Evolutionary conservation across 2,888 invertebrate genomes (phyloP).

Genomic region (Trachelus troglodyta): DNA sequence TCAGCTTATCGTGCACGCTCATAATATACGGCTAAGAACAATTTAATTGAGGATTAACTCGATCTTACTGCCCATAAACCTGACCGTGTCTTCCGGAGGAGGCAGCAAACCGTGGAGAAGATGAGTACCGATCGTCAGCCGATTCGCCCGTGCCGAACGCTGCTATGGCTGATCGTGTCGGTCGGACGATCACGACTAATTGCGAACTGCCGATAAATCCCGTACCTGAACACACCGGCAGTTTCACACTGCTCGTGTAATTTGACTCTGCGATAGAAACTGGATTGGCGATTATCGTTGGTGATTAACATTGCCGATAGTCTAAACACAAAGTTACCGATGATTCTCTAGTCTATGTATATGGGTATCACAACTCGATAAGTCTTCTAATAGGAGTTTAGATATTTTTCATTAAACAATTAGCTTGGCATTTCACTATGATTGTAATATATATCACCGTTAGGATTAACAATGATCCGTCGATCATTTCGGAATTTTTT

Average conservation of each 20-base stretch:
- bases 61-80: conserved; percentile 35
- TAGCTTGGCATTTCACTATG: not conserved
- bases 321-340: not conserved
- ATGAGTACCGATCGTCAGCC: not conserved
- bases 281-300: conserved; percentile 1
- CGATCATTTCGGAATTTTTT: not conserved
- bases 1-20: conserved; percentile 35
- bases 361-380: not conserved
- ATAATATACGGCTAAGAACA: conserved; percentile 34
- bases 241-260: not conserved
- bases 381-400: not conserved
- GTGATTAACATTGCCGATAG: not conserved
- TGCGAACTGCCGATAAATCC: not conserved
- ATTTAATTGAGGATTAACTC: conserved; percentile 41
- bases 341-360: not conserved
- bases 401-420: not conserved
- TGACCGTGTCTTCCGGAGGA: conserved; percentile 11
- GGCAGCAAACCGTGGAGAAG: not conserved
- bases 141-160: not conserved
- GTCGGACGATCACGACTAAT: not conserved
- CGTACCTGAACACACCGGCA: not conserved
- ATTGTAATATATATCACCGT: not conserved
- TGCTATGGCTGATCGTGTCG: not conserved
- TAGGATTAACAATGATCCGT: not conserved
- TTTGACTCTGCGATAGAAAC: conserved; percentile 4